Evolutionary conservation across 2,113 vertebrate genomes (phyloP), one percentile per base, ranked within the genome.

Genomic region (Lophochroa leadbeateri): DNA sequence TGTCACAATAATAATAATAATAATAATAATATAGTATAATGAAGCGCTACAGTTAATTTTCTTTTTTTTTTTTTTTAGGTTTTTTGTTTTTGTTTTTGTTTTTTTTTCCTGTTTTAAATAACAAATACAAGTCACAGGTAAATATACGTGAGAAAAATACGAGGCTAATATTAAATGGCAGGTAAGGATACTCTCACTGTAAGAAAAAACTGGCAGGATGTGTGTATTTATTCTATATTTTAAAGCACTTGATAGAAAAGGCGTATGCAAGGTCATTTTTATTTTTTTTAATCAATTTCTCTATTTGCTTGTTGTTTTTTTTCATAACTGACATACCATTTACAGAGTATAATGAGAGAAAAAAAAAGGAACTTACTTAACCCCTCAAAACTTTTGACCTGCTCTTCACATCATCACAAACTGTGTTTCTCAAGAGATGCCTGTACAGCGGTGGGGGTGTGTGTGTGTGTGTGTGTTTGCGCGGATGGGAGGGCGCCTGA

Each of bases 211-310:
- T 98, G 98, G 98, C 98, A 98, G 98, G 98, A 98, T 98, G 98
- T 98, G 98, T 98, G 98, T 98, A 98, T 98, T 98, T 98, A 98
- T 98, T 98, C 98, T 98, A 98, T 98, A 98, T 98, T 98, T 98
- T 98, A 98, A 98, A 98, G 98, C 98, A 98, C 98, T 98, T 98
- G 98, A 98, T 98, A 98, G 98, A 98, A 98, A 98, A 98, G 98
- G 98, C 98, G 98, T 98, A 98, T 98, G 98, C 98, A 98, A 98
- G 98, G 97, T 98, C 2, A 3, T 53, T 92, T 89, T 58, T 58
- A 69, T 97, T 97, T 97, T 96, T 96, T 97, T 77, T 58, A 98
- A 98, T 58, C 96, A 69, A 98, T 98, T 97, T 97, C 97, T 98
- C 97, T 97, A 97, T 98, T 98, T 98, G 95, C 91, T 97, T 98